phyloP scores from a whole-genome alignment of 1,140 invertebrate species.

The Papilio polytes region DNA sequence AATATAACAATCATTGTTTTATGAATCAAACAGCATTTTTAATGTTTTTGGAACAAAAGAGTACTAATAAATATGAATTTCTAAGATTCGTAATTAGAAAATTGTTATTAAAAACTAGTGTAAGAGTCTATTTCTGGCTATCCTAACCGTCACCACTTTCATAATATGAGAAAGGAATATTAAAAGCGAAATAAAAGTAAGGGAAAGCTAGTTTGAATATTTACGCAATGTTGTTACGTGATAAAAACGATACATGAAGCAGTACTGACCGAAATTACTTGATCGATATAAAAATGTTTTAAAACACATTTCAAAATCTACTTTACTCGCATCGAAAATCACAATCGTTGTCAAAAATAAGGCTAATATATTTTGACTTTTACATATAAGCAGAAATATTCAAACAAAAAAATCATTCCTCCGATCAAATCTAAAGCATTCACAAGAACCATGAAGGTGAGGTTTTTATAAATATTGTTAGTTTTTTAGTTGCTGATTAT shows the following conservation, averaged over 20 bases:
- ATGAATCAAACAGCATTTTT: background rate
- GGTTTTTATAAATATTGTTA: no score
- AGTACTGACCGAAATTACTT: background rate
- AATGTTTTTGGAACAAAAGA: background rate
- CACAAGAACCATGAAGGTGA: constrained; percentile 15
- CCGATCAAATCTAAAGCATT: background rate
- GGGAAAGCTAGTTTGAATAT: background rate
- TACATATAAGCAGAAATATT: constrained; percentile 5
- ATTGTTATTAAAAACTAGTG: no score
- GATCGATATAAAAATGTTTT: background rate
- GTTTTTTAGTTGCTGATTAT: background rate
- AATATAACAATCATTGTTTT: background rate
- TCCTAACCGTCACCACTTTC: no score
- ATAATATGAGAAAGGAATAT: background rate
- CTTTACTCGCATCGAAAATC: background rate
- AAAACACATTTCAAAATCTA: background rate
- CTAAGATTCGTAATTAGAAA: no score
- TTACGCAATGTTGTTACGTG: background rate
- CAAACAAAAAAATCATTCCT: background rate
- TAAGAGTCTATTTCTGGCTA: no score
- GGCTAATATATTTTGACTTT: background rate
- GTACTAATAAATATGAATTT: no score
- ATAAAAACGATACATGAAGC: background rate
- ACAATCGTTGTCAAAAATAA: background rate
- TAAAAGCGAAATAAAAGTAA: background rate